Conservation (phyloP, 1,140 invertebrate species). For the Drosophila pseudoananassae region DNA sequence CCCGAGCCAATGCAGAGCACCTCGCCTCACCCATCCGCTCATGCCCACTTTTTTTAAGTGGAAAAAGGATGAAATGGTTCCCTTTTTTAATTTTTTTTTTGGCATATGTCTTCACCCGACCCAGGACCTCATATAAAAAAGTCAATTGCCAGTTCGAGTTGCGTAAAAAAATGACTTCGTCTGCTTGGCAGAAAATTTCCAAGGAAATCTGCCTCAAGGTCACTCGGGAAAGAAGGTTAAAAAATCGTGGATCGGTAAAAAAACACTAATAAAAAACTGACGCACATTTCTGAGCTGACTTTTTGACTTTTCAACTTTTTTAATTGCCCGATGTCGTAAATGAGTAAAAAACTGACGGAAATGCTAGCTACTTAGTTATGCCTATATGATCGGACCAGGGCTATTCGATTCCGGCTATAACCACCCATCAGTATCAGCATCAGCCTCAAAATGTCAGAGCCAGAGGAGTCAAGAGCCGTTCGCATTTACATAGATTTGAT, state of each 20-base stretch:
- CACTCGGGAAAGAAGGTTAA: constrained; percentile 23
- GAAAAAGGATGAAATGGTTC: constrained; percentile 64
- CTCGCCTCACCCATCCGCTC: constrained; percentile 10
- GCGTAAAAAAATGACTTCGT: constrained; percentile 57
- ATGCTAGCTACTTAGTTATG: constrained; percentile 55
- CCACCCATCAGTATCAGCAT: neutral
- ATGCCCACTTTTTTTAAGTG: constrained; percentile 62
- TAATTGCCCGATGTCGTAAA: constrained; percentile 69
- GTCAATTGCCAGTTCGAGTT: constrained; percentile 62
- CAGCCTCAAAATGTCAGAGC: constrained; percentile 62
- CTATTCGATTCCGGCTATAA: neutral
- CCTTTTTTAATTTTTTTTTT: constrained; percentile 4
- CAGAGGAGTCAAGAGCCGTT: constrained; percentile 50
- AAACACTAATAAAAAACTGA: constrained; percentile 57
- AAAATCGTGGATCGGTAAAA: constrained; percentile 30
- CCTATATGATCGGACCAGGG: constrained; percentile 16
- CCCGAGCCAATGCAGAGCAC: constrained; percentile 59
- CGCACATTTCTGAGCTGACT: constrained; percentile 56
- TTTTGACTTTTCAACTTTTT: constrained; percentile 80
- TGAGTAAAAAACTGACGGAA: constrained; percentile 57
- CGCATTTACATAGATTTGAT: constrained; percentile 79
- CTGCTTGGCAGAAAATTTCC: constrained; percentile 24
- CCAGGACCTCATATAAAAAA: constrained; percentile 62
- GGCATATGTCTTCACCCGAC: constrained; percentile 41
- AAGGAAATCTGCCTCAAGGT: constrained; percentile 54